Percentiles rank a stretch among this genome's conserved stretches.
phyloP scores from a whole-genome alignment of 2,113 vertebrate species.

The Mustelus asterias region DNA sequence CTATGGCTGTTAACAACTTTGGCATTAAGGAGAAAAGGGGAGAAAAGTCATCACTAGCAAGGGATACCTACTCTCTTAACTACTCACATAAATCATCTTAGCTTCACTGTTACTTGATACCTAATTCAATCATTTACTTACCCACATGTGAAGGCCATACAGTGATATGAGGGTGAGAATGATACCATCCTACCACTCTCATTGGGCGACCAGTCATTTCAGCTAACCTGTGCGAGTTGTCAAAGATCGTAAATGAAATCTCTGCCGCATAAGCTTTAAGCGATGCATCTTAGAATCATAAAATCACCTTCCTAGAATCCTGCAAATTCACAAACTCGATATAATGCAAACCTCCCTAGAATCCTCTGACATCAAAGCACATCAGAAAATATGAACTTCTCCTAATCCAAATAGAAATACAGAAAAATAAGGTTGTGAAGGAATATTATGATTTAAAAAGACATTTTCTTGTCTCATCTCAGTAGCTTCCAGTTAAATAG shows the following conservation, averaged over 20 bases:
- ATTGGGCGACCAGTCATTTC: slow-evolving; percentile 83
- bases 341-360: background rate
- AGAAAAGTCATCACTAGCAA: background rate
- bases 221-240: slow-evolving; percentile 70
- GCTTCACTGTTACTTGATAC: background rate
- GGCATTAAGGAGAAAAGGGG: background rate
- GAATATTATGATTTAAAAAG: background rate
- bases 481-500: background rate
- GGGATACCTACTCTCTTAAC: background rate
- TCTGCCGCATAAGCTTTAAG: background rate
- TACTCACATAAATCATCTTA: background rate
- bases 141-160: slow-evolving; percentile 95
- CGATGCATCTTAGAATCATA: background rate
- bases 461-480: background rate
- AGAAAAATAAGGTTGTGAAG: background rate
- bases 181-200: slow-evolving; percentile 97
- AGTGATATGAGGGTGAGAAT: slow-evolving; percentile 96
- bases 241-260: background rate
- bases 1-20: background rate
- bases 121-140: slow-evolving; percentile 49
- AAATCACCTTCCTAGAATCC: background rate
- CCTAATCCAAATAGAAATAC: background rate
- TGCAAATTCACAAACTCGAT: background rate
- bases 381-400: background rate
- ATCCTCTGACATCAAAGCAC: background rate